Base-by-base conservation (phyloP, 2,797 vertebrate genomes). In the Sebastes nivosus region DNA sequence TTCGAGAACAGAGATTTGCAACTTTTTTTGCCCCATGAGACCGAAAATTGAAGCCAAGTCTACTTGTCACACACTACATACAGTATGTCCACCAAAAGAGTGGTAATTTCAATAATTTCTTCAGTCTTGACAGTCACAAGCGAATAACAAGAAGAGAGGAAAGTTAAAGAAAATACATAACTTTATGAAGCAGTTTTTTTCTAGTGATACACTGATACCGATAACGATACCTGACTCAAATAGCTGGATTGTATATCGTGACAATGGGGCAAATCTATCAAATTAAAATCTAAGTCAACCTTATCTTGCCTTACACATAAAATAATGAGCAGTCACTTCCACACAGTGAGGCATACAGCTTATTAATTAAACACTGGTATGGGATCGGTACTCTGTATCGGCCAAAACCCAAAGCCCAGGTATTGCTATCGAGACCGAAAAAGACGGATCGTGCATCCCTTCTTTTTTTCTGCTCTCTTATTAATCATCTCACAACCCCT, bases 151-250 rank as follows among this genome's bases (percentile, higher is more conserved):
- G 1, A 22, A 27, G 24, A 20, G 1, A 32, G 2, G 11, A 13
- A 27, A 65, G 46, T 16, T 34, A 52, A 63, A 34, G 22, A 24
- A 68, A 9, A 16, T 20, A 4, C 6, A 25, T 12, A 59, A 32
- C 3, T 52, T 77, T 10, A 16, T 22, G 6, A n/a, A 27, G 20
- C 7, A 34, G 14, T 20, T 60, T 60, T 2, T 10, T 34, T 46
- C 42, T 46, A 46, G 0, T 0, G 16, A 2, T 46, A 1, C 42
- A 46, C 42, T 0, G 42, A 6, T 6, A 38, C 2, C 12, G 12
- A 42, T 42, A 42, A 3, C 36, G 5, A 38, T 6, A 6, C 42
- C 42, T 42, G 38, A 42, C 38, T 42, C 38, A 16, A 3, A 42
- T 42, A 1, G 38, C 38, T 42, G 38, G 38, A 42, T 42, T 42